Base-by-base conservation (phyloP, 2,797 vertebrate genomes). In the Pipistrellus nathusii region DNA sequence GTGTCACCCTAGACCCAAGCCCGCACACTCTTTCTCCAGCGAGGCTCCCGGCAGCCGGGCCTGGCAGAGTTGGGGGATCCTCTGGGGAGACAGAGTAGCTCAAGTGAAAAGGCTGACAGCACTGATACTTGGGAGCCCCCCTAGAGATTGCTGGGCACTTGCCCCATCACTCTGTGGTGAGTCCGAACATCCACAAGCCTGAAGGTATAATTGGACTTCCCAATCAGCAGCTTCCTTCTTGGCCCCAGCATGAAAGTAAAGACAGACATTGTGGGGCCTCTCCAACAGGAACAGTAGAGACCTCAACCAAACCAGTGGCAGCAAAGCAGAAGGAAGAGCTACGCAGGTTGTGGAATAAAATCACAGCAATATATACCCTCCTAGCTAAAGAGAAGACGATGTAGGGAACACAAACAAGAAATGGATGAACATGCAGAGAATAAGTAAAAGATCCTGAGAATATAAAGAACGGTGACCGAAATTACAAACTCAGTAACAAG, bases 151-250 rank as follows among this genome's bases (percentile, higher is more conserved):
- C 21, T 59, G 64, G 6, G 15, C 20, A 30, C 17, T 64, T n/a
- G 21, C 2, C n/a, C 21, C n/a, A 0, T 59, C 48, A 35, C 38
- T 77, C 69, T 75, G 15, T 0, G 4, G 4, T 3, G 18, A 90
- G 10, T 21, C 23, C 6, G 23, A 12, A 4, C 6, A 4, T 25
- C 7, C n/a, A 30, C 9, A 57, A 84, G 48, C 10, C 55, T 78
- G 20, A 21, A n/a, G 23, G 17, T 38, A 35, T 44, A 30, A 6
- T 1, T 51, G 13, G 77, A 51, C 32, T 23, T 84, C 68, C 72
- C n/a, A 66, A 7, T 41, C 13, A 30, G 46, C 32, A 46, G 8
- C 62, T 95, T 69, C 11, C 9, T 85, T 81, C 78, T 93, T 77
- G 48, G 41, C 48, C 46, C 20, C 18, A 69, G 66, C 12, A 64